Percentiles rank a stretch among this genome's conserved stretches.
phyloP scores from a whole-genome alignment of 1,140 invertebrate species.

The Nasonia longicornis region DNA sequence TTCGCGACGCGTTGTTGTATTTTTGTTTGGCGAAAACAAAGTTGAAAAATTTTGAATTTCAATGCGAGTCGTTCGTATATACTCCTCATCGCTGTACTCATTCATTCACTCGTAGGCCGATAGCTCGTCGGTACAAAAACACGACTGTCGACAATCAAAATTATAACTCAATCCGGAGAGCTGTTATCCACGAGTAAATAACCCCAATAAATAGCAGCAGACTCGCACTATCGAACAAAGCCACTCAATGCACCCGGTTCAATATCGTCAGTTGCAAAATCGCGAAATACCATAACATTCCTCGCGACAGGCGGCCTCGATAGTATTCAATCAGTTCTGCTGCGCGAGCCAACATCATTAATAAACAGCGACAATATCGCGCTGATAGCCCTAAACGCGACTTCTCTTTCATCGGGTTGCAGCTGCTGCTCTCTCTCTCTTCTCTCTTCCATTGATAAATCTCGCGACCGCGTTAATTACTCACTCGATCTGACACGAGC shows the following conservation, averaged over 20 bases:
- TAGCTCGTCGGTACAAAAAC: not conserved
- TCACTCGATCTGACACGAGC: not conserved
- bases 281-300: not conserved
- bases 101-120: not conserved
- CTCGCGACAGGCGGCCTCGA: not conserved
- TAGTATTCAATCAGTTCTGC: not conserved
- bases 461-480: not conserved
- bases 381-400: not conserved
- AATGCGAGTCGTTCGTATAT: not conserved
- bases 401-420: not conserved
- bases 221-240: not conserved
- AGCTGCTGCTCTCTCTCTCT: too few relatives aligned
- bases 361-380: conserved; percentile 10
- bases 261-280: not conserved
- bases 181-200: not conserved
- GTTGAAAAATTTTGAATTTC: not conserved
- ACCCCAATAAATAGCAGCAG: not conserved
- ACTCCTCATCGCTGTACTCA: not conserved
- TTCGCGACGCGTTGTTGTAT: not conserved
- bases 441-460: too few relatives aligned
- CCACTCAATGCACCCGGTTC: not conserved
- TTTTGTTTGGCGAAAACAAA: not conserved
- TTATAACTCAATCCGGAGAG: not conserved
- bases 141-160: not conserved
- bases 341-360: not conserved